phyloP scores from a whole-genome alignment of 1,140 invertebrate species.

The Olivierus martensii region DNA sequence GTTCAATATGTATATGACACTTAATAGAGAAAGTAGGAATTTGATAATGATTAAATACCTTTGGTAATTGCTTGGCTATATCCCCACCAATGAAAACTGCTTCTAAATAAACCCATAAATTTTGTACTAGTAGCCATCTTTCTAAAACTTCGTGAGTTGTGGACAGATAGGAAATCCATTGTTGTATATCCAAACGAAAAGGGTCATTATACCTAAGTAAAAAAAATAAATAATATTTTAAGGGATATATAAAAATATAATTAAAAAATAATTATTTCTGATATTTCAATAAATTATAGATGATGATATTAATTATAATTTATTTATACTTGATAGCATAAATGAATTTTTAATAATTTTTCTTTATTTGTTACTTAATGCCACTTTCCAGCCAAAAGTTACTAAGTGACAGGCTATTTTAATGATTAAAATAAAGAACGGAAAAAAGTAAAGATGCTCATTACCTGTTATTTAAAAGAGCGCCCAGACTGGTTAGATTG shows the following conservation, averaged over 20 bases:
- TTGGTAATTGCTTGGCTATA: conserved; percentile 89
- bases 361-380: too few species aligned
- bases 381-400: too few species aligned
- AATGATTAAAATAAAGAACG: too few species aligned
- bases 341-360: too few species aligned
- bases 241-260: not conserved
- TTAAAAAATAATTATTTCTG: not conserved
- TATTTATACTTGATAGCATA: too few species aligned
- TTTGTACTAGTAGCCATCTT: conserved; percentile 90
- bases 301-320: too few species aligned
- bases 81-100: conserved; percentile 96
- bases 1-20: too few species aligned
- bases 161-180: conserved; percentile 86
- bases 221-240: conserved; percentile 9
- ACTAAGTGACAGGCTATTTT: too few species aligned
- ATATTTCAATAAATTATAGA: too few species aligned
- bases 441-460: too few species aligned
- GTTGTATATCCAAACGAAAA: conserved; percentile 89
- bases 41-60: too few species aligned
- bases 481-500: conserved; percentile 86
- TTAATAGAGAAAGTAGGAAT: too few species aligned
- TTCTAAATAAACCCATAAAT: conserved; percentile 97
- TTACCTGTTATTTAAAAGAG: conserved; percentile 73
- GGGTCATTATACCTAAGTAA: conserved; percentile 89
- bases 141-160: conserved; percentile 95